These are phyloP conservation scores for Drosophila recens DNA, from an alignment of 2,888 invertebrate species.

Conservation along the genomic window DNA sequence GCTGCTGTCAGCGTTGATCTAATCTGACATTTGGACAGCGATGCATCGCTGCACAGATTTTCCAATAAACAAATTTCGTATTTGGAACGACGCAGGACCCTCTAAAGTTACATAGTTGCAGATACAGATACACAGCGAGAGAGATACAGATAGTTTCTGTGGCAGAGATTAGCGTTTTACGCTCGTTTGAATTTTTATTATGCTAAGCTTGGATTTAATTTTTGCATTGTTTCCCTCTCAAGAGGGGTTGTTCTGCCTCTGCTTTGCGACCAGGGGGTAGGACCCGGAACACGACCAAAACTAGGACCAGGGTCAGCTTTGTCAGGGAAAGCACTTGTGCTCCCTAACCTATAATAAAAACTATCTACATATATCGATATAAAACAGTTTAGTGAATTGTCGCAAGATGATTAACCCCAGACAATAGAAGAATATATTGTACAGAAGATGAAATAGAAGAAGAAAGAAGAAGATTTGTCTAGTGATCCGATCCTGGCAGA, in stretches of 20 bases:
- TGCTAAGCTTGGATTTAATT: conserved; percentile 80
- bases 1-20: conserved; percentile 64
- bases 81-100: conserved; percentile 38
- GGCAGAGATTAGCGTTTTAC: conserved; percentile 84
- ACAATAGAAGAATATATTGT: conserved; percentile 12
- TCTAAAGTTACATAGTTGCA: conserved; percentile 43
- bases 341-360: conserved; percentile 4
- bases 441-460: background rate
- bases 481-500: conserved; percentile 73
- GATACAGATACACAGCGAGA: conserved; percentile 14
- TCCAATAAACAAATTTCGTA: conserved; percentile 74
- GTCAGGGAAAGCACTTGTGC: conserved; percentile 24
- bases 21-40: conserved; percentile 79
- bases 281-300: conserved; percentile 2
- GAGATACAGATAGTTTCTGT: conserved; percentile 51
- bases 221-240: conserved; percentile 65
- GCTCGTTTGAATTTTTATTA: conserved; percentile 85
- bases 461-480: conserved; percentile 7
- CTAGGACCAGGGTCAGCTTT: conserved; percentile 33
- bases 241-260: conserved; percentile 70
- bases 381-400: conserved; percentile 51
- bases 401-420: conserved; percentile 53
- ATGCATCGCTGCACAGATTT: conserved; percentile 76
- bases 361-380: conserved; percentile 25
- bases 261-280: conserved; percentile 38